Percentiles rank a stretch among this genome's conserved stretches.
Evolutionary conservation across 2,113 vertebrate genomes (phyloP).

Genomic region (Eolophus roseicapilla): DNA sequence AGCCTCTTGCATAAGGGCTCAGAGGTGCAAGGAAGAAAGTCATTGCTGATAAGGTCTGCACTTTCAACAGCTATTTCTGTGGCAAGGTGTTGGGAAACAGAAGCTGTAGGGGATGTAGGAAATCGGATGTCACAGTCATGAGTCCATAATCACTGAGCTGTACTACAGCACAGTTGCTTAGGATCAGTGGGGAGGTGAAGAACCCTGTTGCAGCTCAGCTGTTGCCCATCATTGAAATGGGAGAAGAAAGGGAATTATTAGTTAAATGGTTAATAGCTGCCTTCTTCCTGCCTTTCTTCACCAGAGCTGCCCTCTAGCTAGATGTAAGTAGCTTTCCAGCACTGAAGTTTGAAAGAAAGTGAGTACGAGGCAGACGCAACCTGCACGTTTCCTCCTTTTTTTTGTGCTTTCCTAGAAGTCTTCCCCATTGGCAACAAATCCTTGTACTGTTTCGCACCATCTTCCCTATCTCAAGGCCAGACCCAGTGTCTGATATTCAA

Average conservation of each 20-base stretch:
- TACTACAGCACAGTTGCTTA: background rate
- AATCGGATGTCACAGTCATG: background rate
- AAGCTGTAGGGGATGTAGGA: background rate
- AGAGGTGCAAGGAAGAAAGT: background rate
- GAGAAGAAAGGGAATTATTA: background rate
- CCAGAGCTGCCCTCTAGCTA: background rate
- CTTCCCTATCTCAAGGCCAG: background rate
- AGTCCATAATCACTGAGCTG: background rate
- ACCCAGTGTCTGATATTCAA: background rate
- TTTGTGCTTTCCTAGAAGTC: background rate
- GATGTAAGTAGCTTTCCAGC: background rate
- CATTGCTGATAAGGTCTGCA: background rate
- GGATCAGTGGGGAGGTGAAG: background rate
- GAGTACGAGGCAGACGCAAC: background rate
- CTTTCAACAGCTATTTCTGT: background rate
- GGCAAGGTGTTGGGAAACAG: background rate
- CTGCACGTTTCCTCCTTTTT: fast-evolving
- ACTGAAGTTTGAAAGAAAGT: background rate
- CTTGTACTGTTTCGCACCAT: background rate
- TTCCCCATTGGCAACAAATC: background rate
- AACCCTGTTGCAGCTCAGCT: background rate
- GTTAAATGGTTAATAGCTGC: background rate
- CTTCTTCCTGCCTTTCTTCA: background rate
- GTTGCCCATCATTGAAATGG: background rate
- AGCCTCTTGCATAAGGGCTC: background rate